phyloP scores from a whole-genome alignment of 2,113 vertebrate genomes.

The Rafetus swinhoei region DNA sequence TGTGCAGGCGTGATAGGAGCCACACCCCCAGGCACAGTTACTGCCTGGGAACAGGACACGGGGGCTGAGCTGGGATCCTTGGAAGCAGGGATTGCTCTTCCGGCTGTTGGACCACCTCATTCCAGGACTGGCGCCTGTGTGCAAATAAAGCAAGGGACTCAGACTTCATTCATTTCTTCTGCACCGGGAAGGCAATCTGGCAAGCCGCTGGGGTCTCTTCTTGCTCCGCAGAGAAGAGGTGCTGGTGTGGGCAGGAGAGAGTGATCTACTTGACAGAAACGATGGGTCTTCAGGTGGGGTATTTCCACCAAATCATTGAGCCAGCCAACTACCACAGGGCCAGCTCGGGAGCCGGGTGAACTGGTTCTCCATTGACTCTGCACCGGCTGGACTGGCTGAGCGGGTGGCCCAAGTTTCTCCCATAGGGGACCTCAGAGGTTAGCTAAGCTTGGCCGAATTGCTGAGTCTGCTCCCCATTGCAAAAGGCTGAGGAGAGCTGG shows the following conservation, averaged over 20 bases:
- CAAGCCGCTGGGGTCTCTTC: neutral
- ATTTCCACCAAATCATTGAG: neutral
- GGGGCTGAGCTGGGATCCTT: neutral
- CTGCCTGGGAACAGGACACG: neutral
- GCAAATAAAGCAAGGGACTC: neutral
- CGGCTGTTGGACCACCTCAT: neutral
- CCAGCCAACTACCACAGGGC: neutral
- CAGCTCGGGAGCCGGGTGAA: neutral
- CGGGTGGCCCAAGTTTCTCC: neutral
- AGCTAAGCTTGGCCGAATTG: neutral
- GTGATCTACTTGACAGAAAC: neutral
- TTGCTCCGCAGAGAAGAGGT: neutral
- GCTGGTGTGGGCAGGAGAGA: neutral
- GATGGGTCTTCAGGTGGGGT: neutral
- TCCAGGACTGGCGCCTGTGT: neutral
- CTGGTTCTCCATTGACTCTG: neutral
- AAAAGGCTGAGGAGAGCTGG: neutral
- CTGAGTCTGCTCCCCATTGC: neutral
- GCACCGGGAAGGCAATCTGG: neutral
- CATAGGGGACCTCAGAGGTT: fast-evolving
- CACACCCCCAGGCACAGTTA: no score
- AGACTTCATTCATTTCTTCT: neutral
- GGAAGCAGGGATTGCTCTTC: neutral
- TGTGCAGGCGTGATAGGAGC: no score
- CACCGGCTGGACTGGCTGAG: neutral